Evolutionary conservation across 2,113 vertebrate genomes (phyloP).

Genomic region (Grammomys surdaster): DNA sequence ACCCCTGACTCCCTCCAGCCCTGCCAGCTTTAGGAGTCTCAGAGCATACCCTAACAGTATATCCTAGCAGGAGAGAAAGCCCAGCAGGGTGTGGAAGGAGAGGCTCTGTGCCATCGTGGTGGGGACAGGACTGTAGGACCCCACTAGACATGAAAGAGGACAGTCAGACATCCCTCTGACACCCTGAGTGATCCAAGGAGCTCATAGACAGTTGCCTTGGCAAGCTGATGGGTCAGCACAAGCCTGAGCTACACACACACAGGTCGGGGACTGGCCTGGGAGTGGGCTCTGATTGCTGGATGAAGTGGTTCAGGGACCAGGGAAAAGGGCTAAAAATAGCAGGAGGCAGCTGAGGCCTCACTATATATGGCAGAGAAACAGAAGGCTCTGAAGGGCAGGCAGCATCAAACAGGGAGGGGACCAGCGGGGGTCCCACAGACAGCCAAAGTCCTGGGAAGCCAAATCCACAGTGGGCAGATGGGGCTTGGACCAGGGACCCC

Average conservation of each 20-base stretch:
- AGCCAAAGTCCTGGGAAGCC: conserved; percentile 26
- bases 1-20: not conserved
- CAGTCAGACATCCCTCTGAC: not conserved
- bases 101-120: rapidly evolving
- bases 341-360: conserved; percentile 84
- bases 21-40: not conserved
- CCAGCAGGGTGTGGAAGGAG: not conserved
- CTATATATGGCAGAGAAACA: conserved; percentile 90
- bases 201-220: conserved; percentile 77
- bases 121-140: not conserved
- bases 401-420: conserved; percentile 82
- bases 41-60: not conserved
- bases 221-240: conserved; percentile 83
- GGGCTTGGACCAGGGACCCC: not conserved
- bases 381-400: conserved; percentile 83
- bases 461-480: not conserved
- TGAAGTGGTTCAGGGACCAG: conserved; percentile 87
- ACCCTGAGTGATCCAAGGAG: conserved; percentile 54
- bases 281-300: conserved; percentile 86
- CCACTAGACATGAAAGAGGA: not conserved
- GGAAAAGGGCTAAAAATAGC: conserved; percentile 91
- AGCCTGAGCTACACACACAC: not conserved
- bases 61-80: not conserved
- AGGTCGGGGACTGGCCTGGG: conserved; percentile 87
- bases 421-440: conserved; percentile 82